Base-by-base conservation (phyloP, 1,140 invertebrate genomes). In the Globodera ellingtonae region DNA sequence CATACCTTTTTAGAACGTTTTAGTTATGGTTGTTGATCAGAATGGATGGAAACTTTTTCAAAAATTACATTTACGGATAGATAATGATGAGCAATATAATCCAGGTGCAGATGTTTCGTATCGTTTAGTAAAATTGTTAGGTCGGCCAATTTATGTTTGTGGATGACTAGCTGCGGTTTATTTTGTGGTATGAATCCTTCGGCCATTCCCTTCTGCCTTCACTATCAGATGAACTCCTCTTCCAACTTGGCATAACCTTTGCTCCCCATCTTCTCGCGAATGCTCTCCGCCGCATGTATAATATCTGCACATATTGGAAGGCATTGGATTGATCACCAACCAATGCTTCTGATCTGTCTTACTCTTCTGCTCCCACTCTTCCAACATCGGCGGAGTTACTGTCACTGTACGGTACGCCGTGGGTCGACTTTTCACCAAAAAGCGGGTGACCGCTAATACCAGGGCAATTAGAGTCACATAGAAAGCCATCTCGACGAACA, bases 331-430 rank as follows among this genome's bases (percentile, higher is more conserved):
- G 35, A 35, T 35, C 56, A 18, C 15, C 15, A 62, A 18, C 56
- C 56, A 6, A 15, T 62, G 10, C 56, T 18, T 18, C 56, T 18
- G 15, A 9, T 18, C 24, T 6, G 74, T 50, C 10, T 47, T 47
- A 81, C 80, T 81, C 21, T 82, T 81, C 52, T 82, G 47, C 24
- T 82, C 83, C 56, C 66, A 66, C 48, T 82, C 81, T 15, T 65
- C 78, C 62, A 82, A 65, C 56, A 69, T 52, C n/a, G 81, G 81
- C 44, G 81, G 82, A 18, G 44, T 71, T n/a, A 82, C 74, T 46
- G 59, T 80, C 50, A 82, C 59, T 9, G 69, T 78, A 46, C 81
- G 82, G 56, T 72, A 72, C 46, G 65, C n/a, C 15, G 15, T 47
- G 4, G 46, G 24, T 4, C 79, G 69, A 52, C n/a, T 52, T 7